Base-by-base conservation (phyloP, 2,113 vertebrate species). In the Cebidichthys violaceus region DNA sequence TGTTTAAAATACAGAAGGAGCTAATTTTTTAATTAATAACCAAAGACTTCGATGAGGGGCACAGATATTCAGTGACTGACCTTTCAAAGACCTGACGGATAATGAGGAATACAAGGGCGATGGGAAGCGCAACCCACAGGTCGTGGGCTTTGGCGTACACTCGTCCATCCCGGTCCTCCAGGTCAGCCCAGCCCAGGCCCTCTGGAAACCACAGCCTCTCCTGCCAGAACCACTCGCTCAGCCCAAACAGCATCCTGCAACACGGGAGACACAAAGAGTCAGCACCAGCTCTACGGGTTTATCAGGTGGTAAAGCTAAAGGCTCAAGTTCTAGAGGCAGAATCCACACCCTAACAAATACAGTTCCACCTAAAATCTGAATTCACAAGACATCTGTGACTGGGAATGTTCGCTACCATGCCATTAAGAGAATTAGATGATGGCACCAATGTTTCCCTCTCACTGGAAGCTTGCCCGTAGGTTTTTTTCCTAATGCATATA, bases 201-300 rank as follows among this genome's bases (percentile, higher is more conserved):
- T 93, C 88, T 0, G 98, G 98, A 61, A 99, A 96, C 98, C 98
- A 99, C 24, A 98, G 96, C 76, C 93, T 92, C 77, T 99, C 97
- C 96, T 97, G 97, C 98, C 98, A 99, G 86, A 99, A 98, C 77
- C 95, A 96, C 57, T 96, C 95, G 59, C 96, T 97, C 84, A 98
- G 81, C 39, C 93, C 95, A 76, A 93, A 95, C 45, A 98, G 93
- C 98, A 99, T 99, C 89, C 97, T 98, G 92, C 35, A 64, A 27
- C 20, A 83, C 67, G 37, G 0, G 1, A 3, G n/a, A 79, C 69
- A 78, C 52, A 35, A 14, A 6, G 29, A 29, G 15, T 82, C 14
- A 84, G 60, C 52, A 74, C 9, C 60, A 52, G 20, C 22, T 67
- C 29, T 55, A 20, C 31, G 15, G 6, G 14, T 70, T 76, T 69